Evolutionary conservation across 1,140 invertebrate genomes (phyloP).

Genomic region (Latrodectus geometricus): DNA sequence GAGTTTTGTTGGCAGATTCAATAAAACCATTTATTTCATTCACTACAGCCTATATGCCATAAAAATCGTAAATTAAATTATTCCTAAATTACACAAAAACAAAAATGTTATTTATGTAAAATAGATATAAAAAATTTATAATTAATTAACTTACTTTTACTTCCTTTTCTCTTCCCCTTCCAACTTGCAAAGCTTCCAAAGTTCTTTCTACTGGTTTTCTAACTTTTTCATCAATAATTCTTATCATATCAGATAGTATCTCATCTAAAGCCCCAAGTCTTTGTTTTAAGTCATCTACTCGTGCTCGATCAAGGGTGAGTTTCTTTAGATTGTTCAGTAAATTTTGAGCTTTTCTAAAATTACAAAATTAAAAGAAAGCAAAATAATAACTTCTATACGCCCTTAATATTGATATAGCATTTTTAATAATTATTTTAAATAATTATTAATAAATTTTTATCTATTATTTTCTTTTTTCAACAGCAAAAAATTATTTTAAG

Average conservation of each 20-base stretch:
- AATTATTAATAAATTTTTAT: not conserved
- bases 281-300: conserved; percentile 54
- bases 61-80: not conserved
- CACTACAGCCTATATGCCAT: conserved; percentile 12
- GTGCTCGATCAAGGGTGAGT: conserved; percentile 56
- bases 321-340: conserved; percentile 62
- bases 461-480: not conserved
- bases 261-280: conserved; percentile 60
- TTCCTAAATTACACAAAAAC: not conserved
- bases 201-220: conserved; percentile 62
- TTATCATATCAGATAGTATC: conserved; percentile 57
- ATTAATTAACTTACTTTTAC: conserved; percentile 22
- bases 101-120: not conserved
- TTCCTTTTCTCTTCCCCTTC: conserved; percentile 33
- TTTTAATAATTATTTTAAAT: not conserved
- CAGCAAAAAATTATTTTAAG: not conserved
- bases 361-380: not conserved
- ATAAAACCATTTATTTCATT: conserved; percentile 37
- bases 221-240: conserved; percentile 64
- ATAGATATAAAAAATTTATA: too few species aligned
- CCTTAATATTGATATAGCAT: not conserved
- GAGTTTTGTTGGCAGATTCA: conserved; percentile 43
- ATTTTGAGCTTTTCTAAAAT: conserved; percentile 61
- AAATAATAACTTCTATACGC: not conserved
- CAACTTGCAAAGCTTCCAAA: conserved; percentile 9